These are phyloP conservation scores for Drosophila lowei DNA, from an alignment of 1,140 invertebrate genomes.

Conservation along the genomic window DNA sequence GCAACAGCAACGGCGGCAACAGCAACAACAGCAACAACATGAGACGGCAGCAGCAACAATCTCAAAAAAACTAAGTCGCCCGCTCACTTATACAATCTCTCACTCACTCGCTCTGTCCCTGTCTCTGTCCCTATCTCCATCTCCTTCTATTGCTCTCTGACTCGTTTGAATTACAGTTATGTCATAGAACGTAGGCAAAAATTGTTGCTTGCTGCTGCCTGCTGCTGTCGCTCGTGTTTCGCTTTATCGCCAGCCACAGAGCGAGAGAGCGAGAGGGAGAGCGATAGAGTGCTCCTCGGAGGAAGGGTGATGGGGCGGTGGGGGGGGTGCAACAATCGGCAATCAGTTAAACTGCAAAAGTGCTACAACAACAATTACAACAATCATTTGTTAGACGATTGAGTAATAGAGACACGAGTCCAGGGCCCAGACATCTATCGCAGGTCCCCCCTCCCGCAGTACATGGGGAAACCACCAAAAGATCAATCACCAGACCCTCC, in stretches of 20 bases:
- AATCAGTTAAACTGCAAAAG: slow-evolving; percentile 25
- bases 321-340: slow-evolving; percentile 41
- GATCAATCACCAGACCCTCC: too few relatives aligned
- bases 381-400: slow-evolving; percentile 50
- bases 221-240: slow-evolving; percentile 55
- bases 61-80: slow-evolving; percentile 68
- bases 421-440: slow-evolving; percentile 28
- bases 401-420: slow-evolving; percentile 46
- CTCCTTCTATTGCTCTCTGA: slow-evolving; percentile 48
- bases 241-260: slow-evolving; percentile 48
- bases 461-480: too few relatives aligned
- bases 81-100: slow-evolving; percentile 54
- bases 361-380: slow-evolving; percentile 44
- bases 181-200: slow-evolving; percentile 75
- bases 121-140: slow-evolving; percentile 2
- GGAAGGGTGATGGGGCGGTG: too few relatives aligned
- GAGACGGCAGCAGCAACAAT: slow-evolving; percentile 12
- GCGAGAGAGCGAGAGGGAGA: too few relatives aligned
- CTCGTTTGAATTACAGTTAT: slow-evolving; percentile 79
- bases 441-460: background rate
- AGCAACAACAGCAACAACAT: slow-evolving; percentile 8
- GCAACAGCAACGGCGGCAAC: slow-evolving; percentile 32
- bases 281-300: too few relatives aligned
- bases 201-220: slow-evolving; percentile 46
- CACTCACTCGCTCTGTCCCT: slow-evolving; percentile 1